Evolutionary conservation across 2,113 vertebrate genomes (phyloP).

Genomic region (Pandion haliaetus): DNA sequence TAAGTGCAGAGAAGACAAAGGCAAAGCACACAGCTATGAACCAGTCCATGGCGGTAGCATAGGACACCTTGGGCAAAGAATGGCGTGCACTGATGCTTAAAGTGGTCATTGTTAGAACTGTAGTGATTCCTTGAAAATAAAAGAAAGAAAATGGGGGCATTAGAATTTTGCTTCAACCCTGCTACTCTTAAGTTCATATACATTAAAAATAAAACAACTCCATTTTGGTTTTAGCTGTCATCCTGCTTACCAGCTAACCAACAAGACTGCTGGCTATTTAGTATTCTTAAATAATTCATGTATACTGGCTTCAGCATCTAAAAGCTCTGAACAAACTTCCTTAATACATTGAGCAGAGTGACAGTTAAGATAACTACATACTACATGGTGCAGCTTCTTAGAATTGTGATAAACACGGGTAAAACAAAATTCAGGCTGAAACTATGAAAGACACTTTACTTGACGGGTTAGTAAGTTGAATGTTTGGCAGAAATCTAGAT

Average conservation of each 20-base stretch:
- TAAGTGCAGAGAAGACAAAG: constrained; percentile 96
- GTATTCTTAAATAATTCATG: not conserved
- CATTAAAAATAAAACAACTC: not conserved
- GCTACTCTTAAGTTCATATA: not conserved
- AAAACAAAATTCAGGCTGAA: not conserved
- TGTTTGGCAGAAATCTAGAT: not conserved
- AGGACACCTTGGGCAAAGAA: constrained; percentile 94
- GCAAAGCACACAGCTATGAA: constrained; percentile 97
- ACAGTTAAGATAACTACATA: not conserved
- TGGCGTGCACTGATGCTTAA: constrained; percentile 94
- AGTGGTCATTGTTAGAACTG: constrained; percentile 95
- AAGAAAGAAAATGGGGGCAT: not conserved
- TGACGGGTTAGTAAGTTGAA: not conserved
- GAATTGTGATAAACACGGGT: not conserved
- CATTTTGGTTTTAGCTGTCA: not conserved
- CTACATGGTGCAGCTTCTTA: not conserved
- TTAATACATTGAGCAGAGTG: not conserved
- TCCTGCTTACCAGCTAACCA: not conserved
- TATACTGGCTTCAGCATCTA: not conserved
- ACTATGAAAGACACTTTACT: not conserved
- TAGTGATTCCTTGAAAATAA: constrained; percentile 86
- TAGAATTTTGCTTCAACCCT: not conserved
- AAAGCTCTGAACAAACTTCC: not conserved
- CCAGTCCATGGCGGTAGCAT: constrained; percentile 97
- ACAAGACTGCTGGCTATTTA: not conserved